Conservation (phyloP, 2,797 vertebrate species). For the Liparis tanakae region DNA sequence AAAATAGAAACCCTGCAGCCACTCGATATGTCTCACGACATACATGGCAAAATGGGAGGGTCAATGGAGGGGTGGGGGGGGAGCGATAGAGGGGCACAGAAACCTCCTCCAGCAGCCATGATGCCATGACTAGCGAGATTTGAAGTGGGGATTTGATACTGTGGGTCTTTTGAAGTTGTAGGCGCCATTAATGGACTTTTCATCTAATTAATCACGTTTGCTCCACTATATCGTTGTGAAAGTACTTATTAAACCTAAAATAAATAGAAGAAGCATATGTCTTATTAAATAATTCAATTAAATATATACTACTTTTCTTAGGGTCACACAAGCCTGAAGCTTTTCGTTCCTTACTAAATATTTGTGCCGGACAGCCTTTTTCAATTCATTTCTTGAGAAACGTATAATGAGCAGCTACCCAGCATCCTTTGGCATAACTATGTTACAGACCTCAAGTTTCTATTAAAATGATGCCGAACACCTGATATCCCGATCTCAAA, state of each 20-base stretch:
- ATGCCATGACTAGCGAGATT: conserved; percentile 77
- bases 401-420: background rate
- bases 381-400: background rate
- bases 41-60: conserved; percentile 88
- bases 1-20: conserved; percentile 90
- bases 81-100: conserved; percentile 49
- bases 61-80: conserved; percentile 41
- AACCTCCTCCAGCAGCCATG: conserved; percentile 71
- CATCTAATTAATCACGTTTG: background rate
- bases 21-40: conserved; percentile 89
- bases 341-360: background rate
- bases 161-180: background rate
- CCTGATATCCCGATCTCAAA: background rate
- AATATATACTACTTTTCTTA: background rate
- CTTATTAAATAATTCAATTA: conserved; percentile 2
- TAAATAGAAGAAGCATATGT: background rate
- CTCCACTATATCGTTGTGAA: background rate
- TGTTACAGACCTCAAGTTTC: background rate
- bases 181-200: conserved; percentile 15
- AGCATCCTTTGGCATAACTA: background rate
- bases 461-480: background rate
- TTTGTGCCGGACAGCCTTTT: background rate
- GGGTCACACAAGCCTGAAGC: background rate
- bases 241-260: background rate
- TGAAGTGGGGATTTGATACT: conserved; percentile 53